These are phyloP conservation scores for Drosophila leonis DNA, from an alignment of 2,888 invertebrate species.

Conservation along the genomic window DNA sequence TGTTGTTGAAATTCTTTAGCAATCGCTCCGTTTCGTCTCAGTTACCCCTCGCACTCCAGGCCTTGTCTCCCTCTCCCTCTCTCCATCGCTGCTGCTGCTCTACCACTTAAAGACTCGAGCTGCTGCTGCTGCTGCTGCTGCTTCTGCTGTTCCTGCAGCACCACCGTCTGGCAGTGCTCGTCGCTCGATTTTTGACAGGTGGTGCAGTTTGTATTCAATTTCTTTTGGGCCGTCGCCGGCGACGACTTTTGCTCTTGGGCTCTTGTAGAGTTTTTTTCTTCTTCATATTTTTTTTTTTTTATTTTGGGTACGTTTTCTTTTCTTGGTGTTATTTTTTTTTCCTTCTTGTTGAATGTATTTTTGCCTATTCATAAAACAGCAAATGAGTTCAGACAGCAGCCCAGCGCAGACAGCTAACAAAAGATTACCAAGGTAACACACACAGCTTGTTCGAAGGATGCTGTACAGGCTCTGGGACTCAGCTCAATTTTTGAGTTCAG, in stretches of 20 bases:
- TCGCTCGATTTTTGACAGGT: slow-evolving; percentile 83
- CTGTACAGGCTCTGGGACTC: slow-evolving; percentile 41
- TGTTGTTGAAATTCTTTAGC: slow-evolving; percentile 80
- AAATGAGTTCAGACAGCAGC: slow-evolving; percentile 71
- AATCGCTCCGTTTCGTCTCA: slow-evolving; percentile 55
- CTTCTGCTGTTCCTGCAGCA: slow-evolving; percentile 39
- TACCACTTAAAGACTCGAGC: slow-evolving; percentile 53
- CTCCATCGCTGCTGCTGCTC: slow-evolving; percentile 33
- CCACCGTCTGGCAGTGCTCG: slow-evolving; percentile 57
- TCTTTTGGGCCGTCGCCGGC: slow-evolving; percentile 66
- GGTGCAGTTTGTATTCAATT: slow-evolving; percentile 81
- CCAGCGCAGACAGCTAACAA: slow-evolving; percentile 52
- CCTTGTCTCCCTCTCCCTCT: slow-evolving; percentile 3
- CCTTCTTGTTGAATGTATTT: slow-evolving; percentile 55
- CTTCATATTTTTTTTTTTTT: slow-evolving; percentile 31
- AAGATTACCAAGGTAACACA: slow-evolving; percentile 51
- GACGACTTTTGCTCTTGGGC: slow-evolving; percentile 74
- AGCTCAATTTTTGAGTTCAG: slow-evolving; percentile 41
- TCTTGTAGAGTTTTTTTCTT: slow-evolving; percentile 48
- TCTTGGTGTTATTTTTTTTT: slow-evolving; percentile 34
- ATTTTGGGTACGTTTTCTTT: slow-evolving; percentile 41
- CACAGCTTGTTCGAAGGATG: slow-evolving; percentile 47
- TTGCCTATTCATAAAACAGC: slow-evolving; percentile 80
- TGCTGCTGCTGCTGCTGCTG: slow-evolving; percentile 41
- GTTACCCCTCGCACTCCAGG: slow-evolving; percentile 14